phyloP scores from a whole-genome alignment of 2,113 vertebrate species.

The Apeltes quadracus region DNA sequence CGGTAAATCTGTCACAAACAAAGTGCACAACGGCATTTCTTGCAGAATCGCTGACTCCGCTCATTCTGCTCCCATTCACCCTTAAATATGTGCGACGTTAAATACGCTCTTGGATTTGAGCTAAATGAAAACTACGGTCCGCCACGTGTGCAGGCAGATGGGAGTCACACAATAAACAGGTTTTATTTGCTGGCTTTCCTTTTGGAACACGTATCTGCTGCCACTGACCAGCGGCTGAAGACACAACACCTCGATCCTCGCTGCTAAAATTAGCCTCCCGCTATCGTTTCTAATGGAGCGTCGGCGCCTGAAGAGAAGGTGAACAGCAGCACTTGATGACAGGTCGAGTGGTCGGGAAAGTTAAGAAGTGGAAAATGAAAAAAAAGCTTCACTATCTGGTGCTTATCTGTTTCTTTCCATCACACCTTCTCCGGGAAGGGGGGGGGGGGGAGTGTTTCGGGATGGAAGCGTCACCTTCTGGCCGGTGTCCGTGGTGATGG shows the following conservation, averaged over 20 bases:
- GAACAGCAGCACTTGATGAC: conserved; percentile 10
- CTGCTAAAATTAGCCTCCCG: background rate
- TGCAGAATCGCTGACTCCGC: no score
- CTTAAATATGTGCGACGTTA: no score
- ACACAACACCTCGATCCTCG: background rate
- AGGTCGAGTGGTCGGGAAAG: conserved; percentile 15
- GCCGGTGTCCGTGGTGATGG: conserved; percentile 90
- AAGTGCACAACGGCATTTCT: background rate
- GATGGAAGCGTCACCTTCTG: conserved; percentile 85
- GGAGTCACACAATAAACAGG: no score
- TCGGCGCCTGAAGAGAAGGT: background rate
- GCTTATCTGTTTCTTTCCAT: no score
- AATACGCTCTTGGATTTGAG: background rate
- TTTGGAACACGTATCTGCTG: no score
- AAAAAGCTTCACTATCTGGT: no score
- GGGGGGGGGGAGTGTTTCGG: no score
- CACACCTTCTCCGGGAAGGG: no score
- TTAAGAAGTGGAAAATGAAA: no score
- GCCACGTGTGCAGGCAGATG: no score
- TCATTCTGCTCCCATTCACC: no score
- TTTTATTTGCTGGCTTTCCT: no score
- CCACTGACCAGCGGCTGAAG: conserved; percentile 10
- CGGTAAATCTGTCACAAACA: background rate
- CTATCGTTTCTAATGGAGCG: background rate
- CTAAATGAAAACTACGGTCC: background rate